Conservation (phyloP, 2,113 vertebrate species). For the Caranx melampygus region DNA sequence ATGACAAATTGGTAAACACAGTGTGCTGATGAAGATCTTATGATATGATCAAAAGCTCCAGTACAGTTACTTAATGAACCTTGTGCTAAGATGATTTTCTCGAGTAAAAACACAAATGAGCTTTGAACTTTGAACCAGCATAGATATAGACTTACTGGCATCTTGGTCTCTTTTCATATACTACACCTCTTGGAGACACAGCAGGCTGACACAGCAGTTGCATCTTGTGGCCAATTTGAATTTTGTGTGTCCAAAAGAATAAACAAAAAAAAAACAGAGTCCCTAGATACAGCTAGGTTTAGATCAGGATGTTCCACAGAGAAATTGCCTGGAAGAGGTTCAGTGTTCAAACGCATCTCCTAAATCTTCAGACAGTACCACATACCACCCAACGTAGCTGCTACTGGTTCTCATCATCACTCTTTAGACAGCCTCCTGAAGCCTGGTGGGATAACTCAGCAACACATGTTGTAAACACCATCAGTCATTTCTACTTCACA, state of each 20-base stretch:
- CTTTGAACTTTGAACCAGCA: not conserved
- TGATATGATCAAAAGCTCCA: not conserved
- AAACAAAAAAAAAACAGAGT: constrained; percentile 7
- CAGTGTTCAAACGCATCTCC: constrained; percentile 11
- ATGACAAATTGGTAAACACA: not conserved
- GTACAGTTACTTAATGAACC: not conserved
- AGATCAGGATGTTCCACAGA: constrained; percentile 43
- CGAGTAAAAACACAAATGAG: not conserved
- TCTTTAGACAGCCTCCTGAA: constrained; percentile 31
- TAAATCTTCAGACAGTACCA: not conserved
- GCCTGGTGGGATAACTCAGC: constrained; percentile 23
- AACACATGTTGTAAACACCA: constrained; percentile 36
- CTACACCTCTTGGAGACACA: not conserved
- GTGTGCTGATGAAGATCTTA: not conserved
- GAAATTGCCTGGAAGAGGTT: constrained; percentile 26
- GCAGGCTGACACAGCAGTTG: not conserved
- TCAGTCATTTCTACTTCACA: constrained; percentile 35
- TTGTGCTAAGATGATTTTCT: not conserved
- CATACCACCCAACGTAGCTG: constrained; percentile 8
- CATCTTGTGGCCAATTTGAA: not conserved
- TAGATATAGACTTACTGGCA: too few species aligned
- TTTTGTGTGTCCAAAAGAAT: not conserved
- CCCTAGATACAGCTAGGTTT: constrained; percentile 1
- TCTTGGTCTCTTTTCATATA: not conserved
- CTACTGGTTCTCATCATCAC: constrained; percentile 56